A percentile compares a stretch with the other conserved stretches of the same genome.
phyloP scores from a whole-genome alignment of 1,140 invertebrate genomes.

The Papilio aristodemus region DNA sequence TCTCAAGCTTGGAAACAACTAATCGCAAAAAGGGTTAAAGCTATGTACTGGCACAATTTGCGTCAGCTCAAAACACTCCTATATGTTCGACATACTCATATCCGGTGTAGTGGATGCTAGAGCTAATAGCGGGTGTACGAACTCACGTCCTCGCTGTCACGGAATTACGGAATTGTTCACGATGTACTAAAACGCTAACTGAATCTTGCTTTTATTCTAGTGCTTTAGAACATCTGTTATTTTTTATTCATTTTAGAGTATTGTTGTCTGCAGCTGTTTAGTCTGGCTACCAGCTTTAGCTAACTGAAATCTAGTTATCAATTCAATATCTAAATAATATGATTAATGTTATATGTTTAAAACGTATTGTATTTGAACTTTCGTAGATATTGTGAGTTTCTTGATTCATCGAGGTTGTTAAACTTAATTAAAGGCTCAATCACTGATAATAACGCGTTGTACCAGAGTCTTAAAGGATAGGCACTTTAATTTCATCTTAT shows the following conservation, averaged over 20 bases:
- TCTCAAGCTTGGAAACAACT: too few species aligned
- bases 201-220: background rate
- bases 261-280: background rate
- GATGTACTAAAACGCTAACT: constrained; percentile 8
- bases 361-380: too few species aligned
- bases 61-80: background rate
- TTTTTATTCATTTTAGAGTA: background rate
- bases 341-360: too few species aligned
- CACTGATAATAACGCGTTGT: too few species aligned
- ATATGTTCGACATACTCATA: background rate
- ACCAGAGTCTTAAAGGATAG: too few species aligned
- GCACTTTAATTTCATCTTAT: too few species aligned
- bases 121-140: constrained; percentile 18
- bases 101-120: constrained; percentile 17
- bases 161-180: constrained; percentile 7
- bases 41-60: background rate
- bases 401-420: too few species aligned
- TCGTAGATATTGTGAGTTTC: too few species aligned
- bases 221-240: background rate
- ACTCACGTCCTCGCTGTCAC: background rate
- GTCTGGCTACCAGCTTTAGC: background rate
- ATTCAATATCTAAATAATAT: background rate
- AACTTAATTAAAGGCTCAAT: too few species aligned
- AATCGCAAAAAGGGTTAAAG: too few species aligned
- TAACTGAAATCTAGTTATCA: background rate